Conservation (phyloP, 2,113 vertebrate species). For the Eidolon helvum region DNA sequence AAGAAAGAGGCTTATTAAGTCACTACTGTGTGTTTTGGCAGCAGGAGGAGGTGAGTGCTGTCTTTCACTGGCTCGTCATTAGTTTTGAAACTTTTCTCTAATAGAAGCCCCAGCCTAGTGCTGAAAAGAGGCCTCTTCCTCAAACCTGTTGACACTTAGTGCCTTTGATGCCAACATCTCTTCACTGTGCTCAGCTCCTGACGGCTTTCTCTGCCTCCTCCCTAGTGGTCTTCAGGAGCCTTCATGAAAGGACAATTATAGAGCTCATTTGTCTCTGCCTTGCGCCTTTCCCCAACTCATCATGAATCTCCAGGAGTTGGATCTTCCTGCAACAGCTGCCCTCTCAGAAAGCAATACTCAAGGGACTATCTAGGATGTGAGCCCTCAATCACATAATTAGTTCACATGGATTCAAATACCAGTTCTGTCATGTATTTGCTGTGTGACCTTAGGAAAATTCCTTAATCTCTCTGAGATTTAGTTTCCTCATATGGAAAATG, state of each 20-base stretch:
- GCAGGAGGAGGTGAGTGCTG: not conserved
- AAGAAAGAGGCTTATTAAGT: not conserved
- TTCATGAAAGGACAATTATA: not conserved
- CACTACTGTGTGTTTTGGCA: not conserved
- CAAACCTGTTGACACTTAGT: not conserved
- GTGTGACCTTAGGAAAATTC: not conserved
- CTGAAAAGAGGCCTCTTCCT: not conserved
- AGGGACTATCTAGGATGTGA: not conserved
- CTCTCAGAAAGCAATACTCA: not conserved
- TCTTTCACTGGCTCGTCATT: not conserved
- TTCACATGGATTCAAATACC: not conserved
- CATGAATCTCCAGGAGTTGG: not conserved
- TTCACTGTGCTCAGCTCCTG: accelerated
- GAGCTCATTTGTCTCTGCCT: not conserved
- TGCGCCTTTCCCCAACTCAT: not conserved
- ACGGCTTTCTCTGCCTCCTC: not conserved
- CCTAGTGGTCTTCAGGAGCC: not conserved
- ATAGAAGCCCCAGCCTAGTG: not conserved
- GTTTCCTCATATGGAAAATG: not conserved
- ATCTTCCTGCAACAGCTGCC: not conserved
- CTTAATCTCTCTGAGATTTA: not conserved
- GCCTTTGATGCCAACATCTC: not conserved
- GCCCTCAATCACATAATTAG: not conserved
- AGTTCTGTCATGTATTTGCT: not conserved
- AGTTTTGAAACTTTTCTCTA: not conserved